Percentiles rank a stretch among this genome's conserved stretches.
phyloP scores from a whole-genome alignment of 2,888 invertebrate species.

The Coenonympha arcania region DNA sequence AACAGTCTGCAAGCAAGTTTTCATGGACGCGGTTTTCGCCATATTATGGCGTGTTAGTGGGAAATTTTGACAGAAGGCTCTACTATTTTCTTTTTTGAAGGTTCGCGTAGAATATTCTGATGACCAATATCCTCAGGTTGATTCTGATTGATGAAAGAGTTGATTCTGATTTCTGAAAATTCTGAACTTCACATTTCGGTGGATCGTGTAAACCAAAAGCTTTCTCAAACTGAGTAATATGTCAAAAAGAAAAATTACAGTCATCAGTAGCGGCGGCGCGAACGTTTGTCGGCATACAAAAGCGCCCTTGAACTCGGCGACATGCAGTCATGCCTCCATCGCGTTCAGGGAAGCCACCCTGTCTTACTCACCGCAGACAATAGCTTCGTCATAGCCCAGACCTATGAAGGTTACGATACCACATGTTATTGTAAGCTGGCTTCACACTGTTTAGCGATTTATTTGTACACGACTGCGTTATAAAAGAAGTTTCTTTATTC shows the following conservation, averaged over 20 bases:
- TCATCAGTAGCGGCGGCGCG: conserved; percentile 21
- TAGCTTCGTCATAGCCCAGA: conserved; percentile 56
- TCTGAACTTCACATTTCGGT: neutral
- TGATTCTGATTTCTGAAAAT: too few relatives aligned
- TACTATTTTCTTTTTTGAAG: too few relatives aligned
- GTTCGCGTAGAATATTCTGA: too few relatives aligned
- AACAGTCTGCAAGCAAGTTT: too few relatives aligned
- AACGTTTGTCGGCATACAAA: conserved; percentile 29
- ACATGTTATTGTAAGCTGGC: conserved; percentile 16
- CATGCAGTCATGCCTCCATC: conserved; percentile 41
- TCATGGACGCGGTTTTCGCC: too few relatives aligned
- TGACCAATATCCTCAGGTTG: too few relatives aligned
- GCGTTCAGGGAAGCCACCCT: conserved; percentile 42
- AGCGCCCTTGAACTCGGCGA: conserved; percentile 44
- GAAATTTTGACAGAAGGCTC: too few relatives aligned
- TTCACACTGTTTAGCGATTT: conserved; percentile 5
- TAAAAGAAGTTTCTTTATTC: too few relatives aligned
- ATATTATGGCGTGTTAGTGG: too few relatives aligned
- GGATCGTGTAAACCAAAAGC: neutral
- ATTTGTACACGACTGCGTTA: too few relatives aligned
- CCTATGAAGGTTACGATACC: conserved; percentile 43
- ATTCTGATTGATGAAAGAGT: too few relatives aligned
- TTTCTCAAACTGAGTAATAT: neutral
- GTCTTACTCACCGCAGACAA: conserved; percentile 66
- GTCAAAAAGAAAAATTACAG: conserved; percentile 12